Evolutionary conservation across 2,888 invertebrate genomes (phyloP).

Genomic region (Campoplex capitator): DNA sequence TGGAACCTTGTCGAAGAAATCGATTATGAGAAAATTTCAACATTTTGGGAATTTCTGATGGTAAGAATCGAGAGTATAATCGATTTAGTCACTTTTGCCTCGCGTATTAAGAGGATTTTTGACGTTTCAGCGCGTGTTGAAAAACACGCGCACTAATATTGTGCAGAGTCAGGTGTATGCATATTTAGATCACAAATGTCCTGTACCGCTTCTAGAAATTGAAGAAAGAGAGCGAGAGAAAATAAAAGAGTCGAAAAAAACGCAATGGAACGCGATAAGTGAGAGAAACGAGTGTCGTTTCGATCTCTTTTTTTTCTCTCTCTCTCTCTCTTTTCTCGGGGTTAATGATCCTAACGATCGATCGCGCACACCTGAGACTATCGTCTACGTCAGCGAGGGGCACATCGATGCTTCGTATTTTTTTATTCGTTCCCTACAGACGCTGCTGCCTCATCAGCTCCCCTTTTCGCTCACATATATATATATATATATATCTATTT

Average conservation of each 20-base stretch:
- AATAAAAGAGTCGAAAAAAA: constrained; percentile 38
- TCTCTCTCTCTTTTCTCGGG: constrained; percentile 30
- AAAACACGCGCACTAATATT: constrained; percentile 19
- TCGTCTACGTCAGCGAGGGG: constrained; percentile 54
- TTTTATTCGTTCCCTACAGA: constrained; percentile 51
- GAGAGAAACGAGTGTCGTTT: constrained; percentile 53
- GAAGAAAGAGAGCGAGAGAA: neutral
- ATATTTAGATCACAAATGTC: constrained; percentile 43
- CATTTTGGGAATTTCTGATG: neutral
- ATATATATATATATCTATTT: neutral
- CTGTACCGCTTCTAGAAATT: constrained; percentile 23
- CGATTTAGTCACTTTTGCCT: neutral
- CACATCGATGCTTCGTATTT: constrained; percentile 47
- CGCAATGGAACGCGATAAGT: constrained; percentile 58
- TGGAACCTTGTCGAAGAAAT: neutral
- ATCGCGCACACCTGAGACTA: constrained; percentile 60
- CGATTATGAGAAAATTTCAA: neutral
- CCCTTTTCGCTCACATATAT: neutral
- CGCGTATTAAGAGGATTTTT: neutral
- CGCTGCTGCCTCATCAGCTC: constrained; percentile 34
- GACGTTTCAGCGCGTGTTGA: constrained; percentile 3
- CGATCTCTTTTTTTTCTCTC: constrained; percentile 18
- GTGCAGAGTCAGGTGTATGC: constrained; percentile 58
- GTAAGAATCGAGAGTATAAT: neutral
- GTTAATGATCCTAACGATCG: constrained; percentile 67